These are phyloP conservation scores for Hucho hucho DNA, from an alignment of 2,113 vertebrate genomes.

Conservation along the genomic window DNA sequence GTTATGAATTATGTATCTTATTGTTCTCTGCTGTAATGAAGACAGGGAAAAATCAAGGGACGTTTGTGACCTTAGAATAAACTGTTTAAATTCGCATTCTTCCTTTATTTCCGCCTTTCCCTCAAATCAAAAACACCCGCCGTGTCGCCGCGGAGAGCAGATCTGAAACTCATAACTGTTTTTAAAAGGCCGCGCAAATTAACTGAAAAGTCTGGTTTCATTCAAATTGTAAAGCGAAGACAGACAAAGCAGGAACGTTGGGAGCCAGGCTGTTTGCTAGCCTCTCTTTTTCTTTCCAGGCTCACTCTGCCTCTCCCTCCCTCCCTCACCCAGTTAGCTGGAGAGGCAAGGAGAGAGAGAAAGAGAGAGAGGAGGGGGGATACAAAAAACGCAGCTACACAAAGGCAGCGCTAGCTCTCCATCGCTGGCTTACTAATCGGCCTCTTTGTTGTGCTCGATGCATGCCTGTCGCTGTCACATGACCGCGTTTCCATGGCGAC, in stretches of 20 bases:
- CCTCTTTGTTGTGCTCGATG: conserved; percentile 85
- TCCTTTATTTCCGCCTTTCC: background rate
- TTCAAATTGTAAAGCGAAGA: conserved; percentile 51
- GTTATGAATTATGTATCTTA: background rate
- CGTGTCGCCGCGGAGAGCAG: background rate
- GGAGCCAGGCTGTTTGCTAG: conserved; percentile 59
- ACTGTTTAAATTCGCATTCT: background rate
- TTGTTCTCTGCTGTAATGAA: background rate
- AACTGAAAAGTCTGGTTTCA: conserved; percentile 42
- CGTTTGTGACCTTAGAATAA: background rate
- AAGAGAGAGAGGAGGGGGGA: conserved; percentile 19
- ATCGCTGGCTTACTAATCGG: conserved; percentile 83
- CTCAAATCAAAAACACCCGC: conserved; percentile 6
- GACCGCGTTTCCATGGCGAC: conserved; percentile 90
- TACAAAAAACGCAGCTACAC: conserved; percentile 64
- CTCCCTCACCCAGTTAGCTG: conserved; percentile 57
- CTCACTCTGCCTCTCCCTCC: conserved; percentile 20
- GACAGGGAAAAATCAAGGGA: background rate
- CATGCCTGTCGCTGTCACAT: conserved; percentile 87
- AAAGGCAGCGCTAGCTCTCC: conserved; percentile 79
- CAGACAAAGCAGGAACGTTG: conserved; percentile 67
- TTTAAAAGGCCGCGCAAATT: conserved; percentile 38
- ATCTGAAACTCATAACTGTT: conserved; percentile 13
- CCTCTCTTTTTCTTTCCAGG: conserved; percentile 7
- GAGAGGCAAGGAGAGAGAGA: conserved; percentile 53